Percentiles rank a stretch among this genome's conserved stretches.
Conservation (phyloP, 2,797 vertebrate genomes). For the Syngnathus acus region DNA sequence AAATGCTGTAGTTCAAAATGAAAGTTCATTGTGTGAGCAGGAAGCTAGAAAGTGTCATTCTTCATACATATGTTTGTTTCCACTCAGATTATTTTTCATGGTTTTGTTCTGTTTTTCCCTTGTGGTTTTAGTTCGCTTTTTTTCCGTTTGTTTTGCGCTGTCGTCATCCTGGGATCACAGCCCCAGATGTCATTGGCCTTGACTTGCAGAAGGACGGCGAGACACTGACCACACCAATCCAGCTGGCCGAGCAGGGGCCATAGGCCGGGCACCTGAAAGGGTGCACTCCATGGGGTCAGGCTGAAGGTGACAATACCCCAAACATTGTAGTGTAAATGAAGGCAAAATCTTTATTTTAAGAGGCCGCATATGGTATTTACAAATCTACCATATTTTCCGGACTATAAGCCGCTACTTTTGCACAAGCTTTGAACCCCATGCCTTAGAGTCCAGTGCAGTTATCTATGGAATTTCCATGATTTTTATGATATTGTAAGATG, state of each 20-base stretch:
- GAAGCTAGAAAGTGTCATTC: slow-evolving; percentile 37
- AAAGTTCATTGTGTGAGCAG: slow-evolving; percentile 8
- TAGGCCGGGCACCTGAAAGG: slow-evolving; percentile 58
- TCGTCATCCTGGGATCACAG: slow-evolving; percentile 76
- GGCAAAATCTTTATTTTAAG: slow-evolving; percentile 78
- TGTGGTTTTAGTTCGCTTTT: slow-evolving; percentile 63
- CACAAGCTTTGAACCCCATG: no score
- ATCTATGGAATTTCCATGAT: no score
- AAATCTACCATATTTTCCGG: no score
- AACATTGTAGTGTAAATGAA: slow-evolving; percentile 69
- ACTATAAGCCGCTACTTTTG: no score
- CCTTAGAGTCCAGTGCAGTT: no score
- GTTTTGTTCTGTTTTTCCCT: slow-evolving; percentile 57
- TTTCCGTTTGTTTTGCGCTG: slow-evolving; percentile 68
- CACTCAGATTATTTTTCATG: slow-evolving; percentile 59
- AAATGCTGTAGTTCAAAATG: background rate
- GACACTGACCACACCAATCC: slow-evolving; percentile 59
- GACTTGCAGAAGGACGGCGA: slow-evolving; percentile 75
- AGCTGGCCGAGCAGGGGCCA: slow-evolving; percentile 60
- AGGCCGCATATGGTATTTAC: background rate
- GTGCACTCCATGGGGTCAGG: slow-evolving; percentile 69
- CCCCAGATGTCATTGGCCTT: slow-evolving; percentile 80
- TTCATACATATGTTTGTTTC: slow-evolving; percentile 59
- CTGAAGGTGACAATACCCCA: slow-evolving; percentile 78
- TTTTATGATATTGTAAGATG: no score